A percentile compares a stretch with the other conserved stretches of the same genome.
These are phyloP conservation scores for Stichodactyla mertensii DNA, from an alignment of 64 coral and sea anemone genomes.

Conservation along the genomic window DNA sequence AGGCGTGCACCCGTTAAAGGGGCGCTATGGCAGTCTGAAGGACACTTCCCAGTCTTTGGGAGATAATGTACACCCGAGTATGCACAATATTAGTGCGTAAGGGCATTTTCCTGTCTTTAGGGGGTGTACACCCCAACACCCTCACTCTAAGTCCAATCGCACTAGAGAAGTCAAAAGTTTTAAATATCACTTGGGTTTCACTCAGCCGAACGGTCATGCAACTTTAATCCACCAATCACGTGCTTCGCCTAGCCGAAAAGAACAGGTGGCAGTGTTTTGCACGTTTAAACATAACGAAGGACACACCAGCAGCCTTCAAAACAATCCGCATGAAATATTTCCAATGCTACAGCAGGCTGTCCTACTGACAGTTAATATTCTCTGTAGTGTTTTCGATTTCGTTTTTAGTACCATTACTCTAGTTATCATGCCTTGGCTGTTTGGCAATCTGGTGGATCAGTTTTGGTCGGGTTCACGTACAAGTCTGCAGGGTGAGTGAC, in stretches of 20 bases:
- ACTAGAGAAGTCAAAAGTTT: too few relatives aligned
- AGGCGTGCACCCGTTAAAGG: too few relatives aligned
- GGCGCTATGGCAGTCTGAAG: too few relatives aligned
- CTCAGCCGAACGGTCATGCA: neutral
- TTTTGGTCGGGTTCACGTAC: constrained; percentile 1
- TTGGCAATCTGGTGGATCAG: neutral
- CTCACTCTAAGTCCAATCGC: too few relatives aligned
- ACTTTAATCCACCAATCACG: constrained; percentile 8
- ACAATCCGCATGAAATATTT: neutral
- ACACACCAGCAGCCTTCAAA: neutral
- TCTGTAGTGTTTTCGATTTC: neutral
- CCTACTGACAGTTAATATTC: neutral
- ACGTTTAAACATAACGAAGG: neutral
- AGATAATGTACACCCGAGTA: too few relatives aligned
- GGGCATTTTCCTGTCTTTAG: too few relatives aligned
- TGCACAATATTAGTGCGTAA: too few relatives aligned
- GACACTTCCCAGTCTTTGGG: too few relatives aligned
- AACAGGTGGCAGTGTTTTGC: neutral
- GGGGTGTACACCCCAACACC: too few relatives aligned
- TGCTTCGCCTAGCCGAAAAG: neutral
- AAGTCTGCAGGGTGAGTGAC: neutral
- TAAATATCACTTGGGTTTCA: too few relatives aligned
- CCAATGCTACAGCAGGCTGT: neutral
- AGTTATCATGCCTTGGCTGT: constrained; percentile 8
- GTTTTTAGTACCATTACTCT: neutral